These are phyloP conservation scores for Cephalopterus ornatus DNA, from an alignment of 2,113 vertebrate genomes.

Conservation along the genomic window DNA sequence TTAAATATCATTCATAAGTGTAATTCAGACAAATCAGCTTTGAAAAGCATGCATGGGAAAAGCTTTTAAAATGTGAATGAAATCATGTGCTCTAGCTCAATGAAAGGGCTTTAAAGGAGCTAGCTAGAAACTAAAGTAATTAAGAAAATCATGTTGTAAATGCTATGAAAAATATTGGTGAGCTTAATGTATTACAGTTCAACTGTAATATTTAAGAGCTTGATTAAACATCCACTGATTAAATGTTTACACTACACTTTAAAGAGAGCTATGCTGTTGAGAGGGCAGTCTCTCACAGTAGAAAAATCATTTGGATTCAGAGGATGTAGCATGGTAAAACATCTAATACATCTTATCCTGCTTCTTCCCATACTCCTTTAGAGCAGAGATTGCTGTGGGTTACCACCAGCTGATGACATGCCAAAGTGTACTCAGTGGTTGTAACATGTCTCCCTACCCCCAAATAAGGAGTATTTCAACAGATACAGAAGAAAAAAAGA, in stretches of 20 bases:
- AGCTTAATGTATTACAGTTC: neutral
- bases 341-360: neutral
- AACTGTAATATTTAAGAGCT: neutral
- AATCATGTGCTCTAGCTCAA: conserved; percentile 24
- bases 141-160: neutral
- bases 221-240: neutral
- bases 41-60: conserved; percentile 36
- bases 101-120: neutral
- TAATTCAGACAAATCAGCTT: conserved; percentile 25
- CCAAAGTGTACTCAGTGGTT: neutral
- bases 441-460: neutral
- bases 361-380: neutral
- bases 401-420: neutral
- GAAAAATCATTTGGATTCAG: conserved; percentile 5
- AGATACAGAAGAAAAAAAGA: neutral
- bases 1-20: neutral
- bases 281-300: neutral
- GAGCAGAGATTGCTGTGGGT: neutral
- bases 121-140: conserved; percentile 18
- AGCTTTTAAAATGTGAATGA: conserved; percentile 25
- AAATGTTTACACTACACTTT: neutral
- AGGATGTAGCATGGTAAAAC: neutral
- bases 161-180: neutral
- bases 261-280: neutral
- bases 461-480: neutral